phyloP scores from a whole-genome alignment of 2,888 invertebrate species.

The Junonia oenone region DNA sequence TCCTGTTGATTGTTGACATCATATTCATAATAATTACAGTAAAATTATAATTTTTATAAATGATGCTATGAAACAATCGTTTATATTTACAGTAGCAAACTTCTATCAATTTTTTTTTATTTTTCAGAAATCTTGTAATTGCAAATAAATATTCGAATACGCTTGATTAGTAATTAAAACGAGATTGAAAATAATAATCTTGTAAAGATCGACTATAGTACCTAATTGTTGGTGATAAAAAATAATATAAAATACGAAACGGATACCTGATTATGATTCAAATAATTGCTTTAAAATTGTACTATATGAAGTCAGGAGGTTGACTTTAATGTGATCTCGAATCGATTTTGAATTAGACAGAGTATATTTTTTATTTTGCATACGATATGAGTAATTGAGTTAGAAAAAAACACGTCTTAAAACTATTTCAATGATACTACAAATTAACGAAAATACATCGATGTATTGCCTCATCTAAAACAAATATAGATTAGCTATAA shows the following conservation, averaged over 20 bases:
- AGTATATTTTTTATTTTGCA: constrained; percentile 36
- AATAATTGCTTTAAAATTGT: constrained; percentile 64
- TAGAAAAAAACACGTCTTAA: background rate
- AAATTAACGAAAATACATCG: constrained; percentile 17
- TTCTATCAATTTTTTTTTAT: background rate
- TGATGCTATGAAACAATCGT: background rate
- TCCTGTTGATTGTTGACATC: constrained; percentile 4
- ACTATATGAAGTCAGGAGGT: constrained; percentile 63
- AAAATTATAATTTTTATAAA: background rate
- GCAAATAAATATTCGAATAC: constrained; percentile 1
- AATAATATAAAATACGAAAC: constrained; percentile 19
- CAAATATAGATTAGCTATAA: constrained; percentile 11
- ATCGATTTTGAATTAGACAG: constrained; percentile 57
- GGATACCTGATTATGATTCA: constrained; percentile 61
- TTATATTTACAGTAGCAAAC: background rate
- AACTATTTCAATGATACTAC: too few relatives aligned
- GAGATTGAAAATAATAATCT: background rate
- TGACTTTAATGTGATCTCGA: constrained; percentile 72
- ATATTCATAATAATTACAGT: background rate
- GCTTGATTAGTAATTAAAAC: constrained; percentile 3
- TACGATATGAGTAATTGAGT: constrained; percentile 8
- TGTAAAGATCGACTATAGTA: constrained; percentile 17
- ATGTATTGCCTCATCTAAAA: constrained; percentile 10
- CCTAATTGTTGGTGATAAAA: constrained; percentile 21
- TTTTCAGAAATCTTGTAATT: background rate